Conservation (phyloP, 2,888 invertebrate species). For the Caenorhabditis sinica region DNA sequence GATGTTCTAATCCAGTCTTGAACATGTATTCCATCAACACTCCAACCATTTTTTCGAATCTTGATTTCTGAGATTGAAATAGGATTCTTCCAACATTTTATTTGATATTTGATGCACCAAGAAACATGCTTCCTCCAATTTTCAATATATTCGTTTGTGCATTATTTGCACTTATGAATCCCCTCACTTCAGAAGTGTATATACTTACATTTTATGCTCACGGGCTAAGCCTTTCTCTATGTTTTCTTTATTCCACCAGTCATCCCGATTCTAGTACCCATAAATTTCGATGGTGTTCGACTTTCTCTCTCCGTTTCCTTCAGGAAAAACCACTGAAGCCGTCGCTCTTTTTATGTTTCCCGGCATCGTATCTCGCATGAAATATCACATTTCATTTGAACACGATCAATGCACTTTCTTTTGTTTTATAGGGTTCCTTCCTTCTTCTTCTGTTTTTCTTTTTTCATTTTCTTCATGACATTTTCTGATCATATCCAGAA, state of each 20-base stretch:
- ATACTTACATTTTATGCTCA: slow-evolving; percentile 23
- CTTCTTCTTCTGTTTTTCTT: not conserved
- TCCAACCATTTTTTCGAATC: not conserved
- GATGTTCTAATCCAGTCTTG: not conserved
- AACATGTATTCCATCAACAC: not conserved
- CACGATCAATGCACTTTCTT: slow-evolving; percentile 39
- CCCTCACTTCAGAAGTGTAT: slow-evolving; percentile 9
- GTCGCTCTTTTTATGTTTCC: slow-evolving; percentile 19
- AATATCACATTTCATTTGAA: slow-evolving; percentile 56
- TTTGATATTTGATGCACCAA: slow-evolving; percentile 2
- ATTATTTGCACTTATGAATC: slow-evolving; percentile 26
- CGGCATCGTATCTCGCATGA: slow-evolving; percentile 44
- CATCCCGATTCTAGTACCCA: slow-evolving; percentile 56
- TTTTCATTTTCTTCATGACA: not conserved
- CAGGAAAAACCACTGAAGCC: slow-evolving; percentile 13
- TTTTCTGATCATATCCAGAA: not conserved
- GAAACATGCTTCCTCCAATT: slow-evolving; percentile 4
- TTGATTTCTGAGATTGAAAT: slow-evolving; percentile 9
- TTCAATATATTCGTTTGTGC: slow-evolving; percentile 29
- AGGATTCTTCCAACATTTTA: not conserved
- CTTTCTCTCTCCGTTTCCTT: slow-evolving; percentile 24
- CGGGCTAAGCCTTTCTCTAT: not conserved
- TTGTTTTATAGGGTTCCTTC: slow-evolving; percentile 23
- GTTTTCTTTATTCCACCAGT: slow-evolving; percentile 12
- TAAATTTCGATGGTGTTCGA: slow-evolving; percentile 61